phyloP scores from a whole-genome alignment of 2,888 invertebrate species.

The Proisotoma minuta region DNA sequence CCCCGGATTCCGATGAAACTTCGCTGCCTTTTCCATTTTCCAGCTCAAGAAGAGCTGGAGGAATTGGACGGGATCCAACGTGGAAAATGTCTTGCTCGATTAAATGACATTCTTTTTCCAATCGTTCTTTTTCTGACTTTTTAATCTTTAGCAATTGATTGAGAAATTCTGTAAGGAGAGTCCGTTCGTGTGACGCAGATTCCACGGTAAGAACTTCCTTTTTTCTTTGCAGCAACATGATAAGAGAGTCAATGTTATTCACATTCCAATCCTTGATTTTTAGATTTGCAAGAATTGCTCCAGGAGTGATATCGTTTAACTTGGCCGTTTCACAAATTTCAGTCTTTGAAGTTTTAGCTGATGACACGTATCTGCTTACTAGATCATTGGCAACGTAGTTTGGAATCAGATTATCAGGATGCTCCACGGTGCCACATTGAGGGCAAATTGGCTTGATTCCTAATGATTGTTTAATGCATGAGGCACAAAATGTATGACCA shows the following conservation, averaged over 20 bases:
- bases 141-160: slow-evolving; percentile 70
- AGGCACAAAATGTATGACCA: slow-evolving; percentile 85
- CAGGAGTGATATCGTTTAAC: slow-evolving; percentile 49
- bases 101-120: slow-evolving; percentile 66
- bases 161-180: slow-evolving; percentile 77
- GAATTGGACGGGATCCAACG: slow-evolving; percentile 18
- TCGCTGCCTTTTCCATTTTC: neutral
- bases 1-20: slow-evolving; percentile 26
- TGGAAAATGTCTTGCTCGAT: slow-evolving; percentile 66
- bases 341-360: slow-evolving; percentile 54
- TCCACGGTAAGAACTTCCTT: slow-evolving; percentile 77
- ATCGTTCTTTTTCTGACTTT: slow-evolving; percentile 62
- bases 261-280: slow-evolving; percentile 67
- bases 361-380: slow-evolving; percentile 55
- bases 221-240: slow-evolving; percentile 71
- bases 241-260: slow-evolving; percentile 74
- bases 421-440: slow-evolving; percentile 69
- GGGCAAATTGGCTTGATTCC: slow-evolving; percentile 69
- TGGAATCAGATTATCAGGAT: slow-evolving; percentile 70
- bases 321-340: slow-evolving; percentile 48
- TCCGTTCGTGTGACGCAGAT: slow-evolving; percentile 71
- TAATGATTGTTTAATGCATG: slow-evolving; percentile 68
- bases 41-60: too few relatives aligned
- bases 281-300: slow-evolving; percentile 48
- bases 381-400: slow-evolving; percentile 80